A percentile compares a stretch with the other conserved stretches of the same genome.
These are phyloP conservation scores for Pseudorectes ferrugineus DNA, from an alignment of 2,113 vertebrate genomes.

Conservation along the genomic window DNA sequence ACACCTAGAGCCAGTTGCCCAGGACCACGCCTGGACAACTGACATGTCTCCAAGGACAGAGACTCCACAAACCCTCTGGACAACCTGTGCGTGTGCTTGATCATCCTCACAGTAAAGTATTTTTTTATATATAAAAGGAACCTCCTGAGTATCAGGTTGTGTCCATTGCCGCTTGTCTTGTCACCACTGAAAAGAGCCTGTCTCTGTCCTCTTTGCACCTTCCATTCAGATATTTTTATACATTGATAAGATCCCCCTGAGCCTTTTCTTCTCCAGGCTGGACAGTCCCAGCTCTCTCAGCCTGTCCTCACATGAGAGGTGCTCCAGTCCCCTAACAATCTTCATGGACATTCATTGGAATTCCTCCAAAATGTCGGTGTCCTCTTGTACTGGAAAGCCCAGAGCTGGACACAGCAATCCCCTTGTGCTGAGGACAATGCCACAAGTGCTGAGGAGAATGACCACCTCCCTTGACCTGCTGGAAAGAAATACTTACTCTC, in stretches of 20 bases:
- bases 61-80: background rate
- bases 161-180: background rate
- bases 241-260: background rate
- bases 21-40: accelerated
- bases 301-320: background rate
- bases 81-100: background rate
- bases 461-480: background rate
- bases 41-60: background rate
- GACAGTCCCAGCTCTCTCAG: background rate
- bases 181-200: background rate
- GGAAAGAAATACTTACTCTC: background rate
- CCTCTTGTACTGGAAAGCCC: background rate
- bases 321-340: background rate
- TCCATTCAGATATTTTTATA: background rate
- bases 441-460: background rate
- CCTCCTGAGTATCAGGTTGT: background rate
- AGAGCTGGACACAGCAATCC: background rate
- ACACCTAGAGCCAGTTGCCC: background rate
- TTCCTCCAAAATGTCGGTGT: background rate
- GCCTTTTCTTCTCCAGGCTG: background rate
- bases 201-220: background rate
- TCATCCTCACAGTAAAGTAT: background rate
- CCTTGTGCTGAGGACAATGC: background rate
- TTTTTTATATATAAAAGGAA: background rate
- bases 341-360: background rate